phyloP scores from a whole-genome alignment of 2,797 vertebrate species.

The Buphagus erythrorhynchus region DNA sequence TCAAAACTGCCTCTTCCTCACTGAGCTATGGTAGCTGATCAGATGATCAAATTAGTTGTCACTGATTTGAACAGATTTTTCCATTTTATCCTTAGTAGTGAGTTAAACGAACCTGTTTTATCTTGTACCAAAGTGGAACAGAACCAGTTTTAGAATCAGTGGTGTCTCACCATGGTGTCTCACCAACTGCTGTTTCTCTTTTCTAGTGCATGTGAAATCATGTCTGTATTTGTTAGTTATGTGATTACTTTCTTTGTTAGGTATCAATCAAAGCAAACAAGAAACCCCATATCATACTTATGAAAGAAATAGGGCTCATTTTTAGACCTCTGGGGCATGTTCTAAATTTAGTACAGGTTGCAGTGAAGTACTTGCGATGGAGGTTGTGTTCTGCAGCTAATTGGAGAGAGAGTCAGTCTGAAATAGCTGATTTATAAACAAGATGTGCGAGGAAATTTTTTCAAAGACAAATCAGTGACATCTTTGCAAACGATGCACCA shows the following conservation, averaged over 20 bases:
- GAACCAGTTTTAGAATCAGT: neutral
- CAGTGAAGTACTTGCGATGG: neutral
- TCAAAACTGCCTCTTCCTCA: neutral
- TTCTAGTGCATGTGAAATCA: neutral
- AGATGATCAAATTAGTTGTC: neutral
- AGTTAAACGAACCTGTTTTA: neutral
- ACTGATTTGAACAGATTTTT: neutral
- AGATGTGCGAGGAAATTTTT: neutral
- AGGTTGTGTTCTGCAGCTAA: neutral
- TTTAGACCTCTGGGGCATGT: neutral
- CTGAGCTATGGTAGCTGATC: neutral
- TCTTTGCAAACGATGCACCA: neutral
- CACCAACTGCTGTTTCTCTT: neutral
- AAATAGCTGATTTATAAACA: neutral
- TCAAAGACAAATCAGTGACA: neutral
- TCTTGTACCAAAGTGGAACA: neutral
- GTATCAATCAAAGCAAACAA: neutral
- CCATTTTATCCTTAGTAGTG: neutral
- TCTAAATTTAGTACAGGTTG: neutral
- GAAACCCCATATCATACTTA: neutral
- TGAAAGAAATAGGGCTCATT: neutral
- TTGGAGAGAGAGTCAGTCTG: neutral
- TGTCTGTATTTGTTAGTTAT: accelerated
- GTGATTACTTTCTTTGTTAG: neutral
- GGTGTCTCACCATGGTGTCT: neutral